Evolutionary conservation across 2,113 vertebrate genomes (phyloP).

Genomic region (Eudorcas thomsonii): DNA sequence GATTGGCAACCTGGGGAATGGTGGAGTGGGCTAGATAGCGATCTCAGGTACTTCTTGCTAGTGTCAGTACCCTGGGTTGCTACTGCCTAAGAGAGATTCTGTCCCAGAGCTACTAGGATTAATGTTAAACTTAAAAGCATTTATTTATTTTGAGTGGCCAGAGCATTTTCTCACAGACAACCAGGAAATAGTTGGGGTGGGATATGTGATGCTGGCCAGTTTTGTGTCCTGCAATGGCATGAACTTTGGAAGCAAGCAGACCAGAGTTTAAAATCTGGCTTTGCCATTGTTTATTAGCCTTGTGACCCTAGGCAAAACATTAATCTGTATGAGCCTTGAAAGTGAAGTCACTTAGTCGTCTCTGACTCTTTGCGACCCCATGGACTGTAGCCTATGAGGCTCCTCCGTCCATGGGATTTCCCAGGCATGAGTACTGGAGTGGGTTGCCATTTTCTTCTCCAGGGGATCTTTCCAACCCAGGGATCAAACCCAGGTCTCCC

Average conservation of each 20-base stretch:
- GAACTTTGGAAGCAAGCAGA: background rate
- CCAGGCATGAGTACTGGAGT: too few relatives aligned
- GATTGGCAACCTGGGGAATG: background rate
- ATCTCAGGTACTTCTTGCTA: background rate
- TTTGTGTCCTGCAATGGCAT: background rate
- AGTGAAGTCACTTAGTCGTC: too few relatives aligned
- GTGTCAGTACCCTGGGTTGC: background rate
- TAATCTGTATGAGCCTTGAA: background rate
- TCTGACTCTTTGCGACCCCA: too few relatives aligned
- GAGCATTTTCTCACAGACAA: background rate
- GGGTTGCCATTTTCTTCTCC: too few relatives aligned
- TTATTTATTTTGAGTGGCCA: constrained; percentile 24
- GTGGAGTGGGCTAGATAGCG: background rate
- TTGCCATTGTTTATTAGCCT: constrained; percentile 13
- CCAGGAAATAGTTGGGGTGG: background rate
- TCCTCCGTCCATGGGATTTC: too few relatives aligned
- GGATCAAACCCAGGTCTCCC: too few relatives aligned
- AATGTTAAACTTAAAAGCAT: background rate
- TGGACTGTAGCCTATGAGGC: too few relatives aligned
- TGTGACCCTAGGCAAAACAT: constrained; percentile 31
- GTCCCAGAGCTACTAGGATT: background rate
- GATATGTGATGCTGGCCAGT: background rate
- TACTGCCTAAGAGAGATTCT: background rate
- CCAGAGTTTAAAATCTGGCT: constrained; percentile 30
- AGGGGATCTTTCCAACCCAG: too few relatives aligned